Evolutionary conservation across 23 tunicate genomes (phyloP), one percentile per base, ranked within the genome.

Genomic region (Styela clava): DNA sequence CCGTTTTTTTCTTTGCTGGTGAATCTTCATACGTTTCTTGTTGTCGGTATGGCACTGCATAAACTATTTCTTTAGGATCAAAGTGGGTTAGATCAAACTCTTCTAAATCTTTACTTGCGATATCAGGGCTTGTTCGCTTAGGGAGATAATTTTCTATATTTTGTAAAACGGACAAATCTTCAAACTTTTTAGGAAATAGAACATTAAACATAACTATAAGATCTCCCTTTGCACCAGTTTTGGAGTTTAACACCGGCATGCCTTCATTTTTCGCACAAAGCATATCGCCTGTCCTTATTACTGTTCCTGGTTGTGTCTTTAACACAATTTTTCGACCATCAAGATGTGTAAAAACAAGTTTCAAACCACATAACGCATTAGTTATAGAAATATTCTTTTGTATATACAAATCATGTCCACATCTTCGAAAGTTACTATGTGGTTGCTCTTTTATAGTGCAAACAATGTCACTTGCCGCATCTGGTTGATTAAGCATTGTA

Each of bases 331-430:
- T 79, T 31, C 94, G 28, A 25, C 82, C 78, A 74, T 89, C 94
- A 24, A 89, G 69, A 64, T 89, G 94, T 30, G 61, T 37, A 25
- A 89, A 34, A 3, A 73, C 78, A 34, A 79, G 44, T 52, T 63
- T 33, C 31, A 51, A 68, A 24, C 94, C 94, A 62, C 94, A 89
- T 32, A 89, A 65, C 12, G 94, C 81, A 32, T 84, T 72, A 20
- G 81, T 69, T 22, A 89, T 1, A 44, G 71, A 35, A 1, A 89
- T 74, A 12, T n/a, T 62, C 61, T 78, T 84, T 31, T 28, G 79
- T 69, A 83, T 31, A 35, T 84, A 89, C 61, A 89, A 74, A 74
- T 89, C 88, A 63, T 89, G 64, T n/a, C 88, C 85, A 28, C 76
- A 72, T 61, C 94, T 61, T 32, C 34, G 22, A 79, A 79, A 89